These are phyloP conservation scores for Acanthopleura granulata DNA, from an alignment of 2,888 invertebrate genomes.

Conservation along the genomic window DNA sequence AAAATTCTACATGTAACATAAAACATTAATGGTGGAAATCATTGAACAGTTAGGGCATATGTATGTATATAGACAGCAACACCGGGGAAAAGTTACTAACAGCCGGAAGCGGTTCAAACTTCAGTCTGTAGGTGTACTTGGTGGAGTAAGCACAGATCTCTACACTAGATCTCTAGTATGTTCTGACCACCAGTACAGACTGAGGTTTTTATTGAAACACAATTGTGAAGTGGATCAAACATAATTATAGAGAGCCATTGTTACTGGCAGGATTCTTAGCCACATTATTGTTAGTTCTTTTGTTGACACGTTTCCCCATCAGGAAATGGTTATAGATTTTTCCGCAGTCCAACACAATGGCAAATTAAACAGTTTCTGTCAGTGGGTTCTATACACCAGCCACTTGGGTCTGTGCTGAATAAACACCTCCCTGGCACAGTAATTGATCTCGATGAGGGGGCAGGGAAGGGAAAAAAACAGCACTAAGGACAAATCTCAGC, in stretches of 20 bases:
- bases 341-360: slow-evolving; percentile 13
- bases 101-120: too few relatives aligned
- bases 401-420: slow-evolving; percentile 5
- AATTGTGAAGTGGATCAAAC: neutral
- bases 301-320: slow-evolving; percentile 7
- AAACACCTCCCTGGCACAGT: neutral
- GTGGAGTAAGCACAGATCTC: too few relatives aligned
- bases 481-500: too few relatives aligned
- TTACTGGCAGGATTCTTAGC: neutral
- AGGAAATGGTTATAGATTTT: slow-evolving; percentile 17
- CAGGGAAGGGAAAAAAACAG: too few relatives aligned
- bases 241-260: slow-evolving; percentile 12
- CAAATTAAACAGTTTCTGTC: slow-evolving; percentile 20
- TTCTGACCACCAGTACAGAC: neutral
- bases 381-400: neutral
- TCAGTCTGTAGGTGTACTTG: too few relatives aligned
- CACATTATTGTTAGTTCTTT: slow-evolving; percentile 11
- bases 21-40: too few relatives aligned
- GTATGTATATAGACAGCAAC: too few relatives aligned
- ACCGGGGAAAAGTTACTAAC: too few relatives aligned
- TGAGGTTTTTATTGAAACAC: slow-evolving; percentile 13
- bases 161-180: too few relatives aligned
- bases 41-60: too few relatives aligned
- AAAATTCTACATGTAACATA: too few relatives aligned
- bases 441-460: slow-evolving; percentile 5